Evolutionary conservation across 2,797 vertebrate genomes (phyloP).

Genomic region (Semotilus atromaculatus): DNA sequence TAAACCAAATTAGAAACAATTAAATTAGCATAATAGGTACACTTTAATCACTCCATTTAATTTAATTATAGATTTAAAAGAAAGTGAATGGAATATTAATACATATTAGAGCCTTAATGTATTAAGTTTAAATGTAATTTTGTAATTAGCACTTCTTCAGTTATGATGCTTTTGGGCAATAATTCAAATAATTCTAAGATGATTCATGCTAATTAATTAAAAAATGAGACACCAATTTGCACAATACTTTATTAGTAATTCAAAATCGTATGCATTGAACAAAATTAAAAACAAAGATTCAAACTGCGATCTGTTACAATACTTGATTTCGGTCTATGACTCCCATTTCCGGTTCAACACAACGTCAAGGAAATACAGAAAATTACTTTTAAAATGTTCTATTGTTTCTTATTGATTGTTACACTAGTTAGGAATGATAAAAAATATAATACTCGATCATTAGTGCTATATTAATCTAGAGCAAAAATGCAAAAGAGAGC

Average conservation of each 20-base stretch:
- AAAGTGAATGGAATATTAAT: not conserved
- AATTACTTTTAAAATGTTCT: constrained; percentile 56
- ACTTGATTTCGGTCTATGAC: constrained; percentile 25
- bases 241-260: constrained; percentile 60
- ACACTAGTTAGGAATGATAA: constrained; percentile 61
- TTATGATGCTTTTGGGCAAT: not conserved
- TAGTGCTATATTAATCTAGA: constrained; percentile 54
- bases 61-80: not conserved
- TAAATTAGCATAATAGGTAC: not conserved
- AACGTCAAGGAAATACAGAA: constrained; percentile 59
- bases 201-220: constrained; percentile 28
- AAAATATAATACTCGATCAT: constrained; percentile 56
- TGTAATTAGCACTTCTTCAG: not conserved
- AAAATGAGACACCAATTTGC: constrained; percentile 34
- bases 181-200: not conserved
- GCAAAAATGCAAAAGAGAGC: constrained; percentile 52
- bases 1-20: too few relatives aligned
- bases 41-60: not conserved
- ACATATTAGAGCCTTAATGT: not conserved
- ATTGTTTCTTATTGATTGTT: constrained; percentile 57
- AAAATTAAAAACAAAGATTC: constrained; percentile 32
- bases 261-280: constrained; percentile 47
- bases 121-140: not conserved
- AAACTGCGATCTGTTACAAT: constrained; percentile 46
- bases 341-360: constrained; percentile 46